These are phyloP conservation scores for Psammodynastes pulverulentus DNA, from an alignment of 2,113 vertebrate species.

Conservation along the genomic window DNA sequence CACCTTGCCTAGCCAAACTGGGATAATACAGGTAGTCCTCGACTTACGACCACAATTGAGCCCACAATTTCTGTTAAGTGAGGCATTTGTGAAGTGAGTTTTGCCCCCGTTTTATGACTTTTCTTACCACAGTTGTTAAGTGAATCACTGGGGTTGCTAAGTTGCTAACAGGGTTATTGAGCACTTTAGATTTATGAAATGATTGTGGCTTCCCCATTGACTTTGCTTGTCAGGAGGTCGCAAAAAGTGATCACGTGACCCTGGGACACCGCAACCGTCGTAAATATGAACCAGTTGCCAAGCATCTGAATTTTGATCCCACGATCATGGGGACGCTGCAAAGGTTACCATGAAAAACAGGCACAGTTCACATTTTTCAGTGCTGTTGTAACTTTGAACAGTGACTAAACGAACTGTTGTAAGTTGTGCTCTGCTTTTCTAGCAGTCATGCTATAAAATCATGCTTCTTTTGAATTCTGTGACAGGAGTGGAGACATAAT, in stretches of 20 bases:
- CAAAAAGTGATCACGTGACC: background rate
- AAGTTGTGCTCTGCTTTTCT: background rate
- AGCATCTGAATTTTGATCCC: background rate
- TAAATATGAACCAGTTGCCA: background rate
- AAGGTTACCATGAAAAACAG: background rate
- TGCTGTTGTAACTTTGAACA: background rate
- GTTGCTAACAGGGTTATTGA: background rate
- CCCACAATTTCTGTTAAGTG: background rate
- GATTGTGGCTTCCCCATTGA: background rate
- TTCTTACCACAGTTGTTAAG: background rate
- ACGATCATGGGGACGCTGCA: background rate
- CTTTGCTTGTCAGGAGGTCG: background rate
- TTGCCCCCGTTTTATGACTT: background rate
- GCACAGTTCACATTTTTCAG: background rate
- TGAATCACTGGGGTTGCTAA: background rate
- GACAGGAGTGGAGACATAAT: background rate
- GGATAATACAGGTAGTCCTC: background rate
- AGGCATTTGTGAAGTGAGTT: background rate
- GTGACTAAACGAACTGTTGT: background rate
- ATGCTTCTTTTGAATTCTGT: background rate
- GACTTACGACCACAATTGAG: background rate
- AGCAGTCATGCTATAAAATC: background rate
- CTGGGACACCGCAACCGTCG: background rate
- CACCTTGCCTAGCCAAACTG: background rate
- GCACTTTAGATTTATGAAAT: too few relatives aligned